phyloP scores from a whole-genome alignment of 2,797 vertebrate genomes.

The Vultur gryphus region DNA sequence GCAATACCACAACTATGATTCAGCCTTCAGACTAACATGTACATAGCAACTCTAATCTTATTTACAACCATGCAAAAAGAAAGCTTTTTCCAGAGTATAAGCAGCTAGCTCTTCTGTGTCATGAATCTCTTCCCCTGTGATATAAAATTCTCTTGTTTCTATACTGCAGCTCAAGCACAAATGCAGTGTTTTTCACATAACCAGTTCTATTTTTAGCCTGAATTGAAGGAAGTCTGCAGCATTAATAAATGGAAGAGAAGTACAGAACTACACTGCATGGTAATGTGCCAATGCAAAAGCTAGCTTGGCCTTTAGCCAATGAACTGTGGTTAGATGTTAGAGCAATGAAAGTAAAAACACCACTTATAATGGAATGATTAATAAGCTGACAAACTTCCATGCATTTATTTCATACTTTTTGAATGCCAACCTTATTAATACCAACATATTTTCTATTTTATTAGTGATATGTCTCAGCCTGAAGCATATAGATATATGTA shows the following conservation, averaged over 20 bases:
- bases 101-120: slow-evolving; percentile 18
- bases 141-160: slow-evolving; percentile 62
- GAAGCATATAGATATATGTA: neutral
- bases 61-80: slow-evolving; percentile 50
- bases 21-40: neutral
- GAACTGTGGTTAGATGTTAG: slow-evolving; percentile 71
- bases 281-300: slow-evolving; percentile 69
- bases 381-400: slow-evolving; percentile 69
- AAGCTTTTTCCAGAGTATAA: slow-evolving; percentile 41
- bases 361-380: slow-evolving; percentile 67
- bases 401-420: slow-evolving; percentile 53
- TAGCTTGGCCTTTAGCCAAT: slow-evolving; percentile 77
- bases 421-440: slow-evolving; percentile 38
- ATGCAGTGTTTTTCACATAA: slow-evolving; percentile 85
- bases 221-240: slow-evolving; percentile 86
- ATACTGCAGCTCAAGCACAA: slow-evolving; percentile 76
- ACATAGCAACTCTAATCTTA: slow-evolving; percentile 50
- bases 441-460: slow-evolving; percentile 55
- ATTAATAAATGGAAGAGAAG: slow-evolving; percentile 81
- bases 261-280: slow-evolving; percentile 62
- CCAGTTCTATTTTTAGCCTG: slow-evolving; percentile 89
- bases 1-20: slow-evolving; percentile 1
- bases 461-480: slow-evolving; percentile 20
- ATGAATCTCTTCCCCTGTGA: slow-evolving; percentile 9
- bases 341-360: slow-evolving; percentile 62